Percentiles rank a stretch among this genome's conserved stretches.
phyloP scores from a whole-genome alignment of 2,113 vertebrate species.

The Dicrurus megarhynchus region DNA sequence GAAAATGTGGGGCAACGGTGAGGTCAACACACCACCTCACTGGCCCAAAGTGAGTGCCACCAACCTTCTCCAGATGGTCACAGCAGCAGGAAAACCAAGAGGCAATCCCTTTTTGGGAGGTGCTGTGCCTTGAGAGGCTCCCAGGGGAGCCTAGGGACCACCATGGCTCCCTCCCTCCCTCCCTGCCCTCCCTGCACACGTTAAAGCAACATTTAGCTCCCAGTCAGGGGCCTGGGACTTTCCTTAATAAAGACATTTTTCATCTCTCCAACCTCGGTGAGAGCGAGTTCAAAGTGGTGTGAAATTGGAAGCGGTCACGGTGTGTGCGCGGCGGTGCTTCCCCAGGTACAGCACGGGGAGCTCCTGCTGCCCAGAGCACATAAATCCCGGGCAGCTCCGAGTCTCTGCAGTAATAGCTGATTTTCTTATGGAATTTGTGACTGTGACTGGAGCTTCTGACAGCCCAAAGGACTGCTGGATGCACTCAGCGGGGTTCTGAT shows the following conservation, averaged over 20 bases:
- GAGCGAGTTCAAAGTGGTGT: neutral
- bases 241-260: conserved; percentile 32
- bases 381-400: neutral
- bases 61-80: neutral
- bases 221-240: neutral
- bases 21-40: neutral
- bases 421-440: neutral
- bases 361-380: neutral
- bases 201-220: neutral
- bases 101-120: neutral
- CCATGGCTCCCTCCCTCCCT: rapidly evolving
- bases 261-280: neutral
- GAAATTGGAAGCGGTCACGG: conserved; percentile 36
- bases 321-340: neutral
- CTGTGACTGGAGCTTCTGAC: neutral
- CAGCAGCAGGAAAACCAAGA: neutral
- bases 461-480: neutral
- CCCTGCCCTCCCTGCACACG: neutral
- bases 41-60: neutral
- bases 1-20: rapidly evolving
- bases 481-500: neutral
- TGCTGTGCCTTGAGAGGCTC: neutral
- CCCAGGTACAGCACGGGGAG: neutral
- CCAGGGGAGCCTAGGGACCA: neutral
- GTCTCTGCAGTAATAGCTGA: neutral